Conservation (phyloP, 2,888 invertebrate species). For the Agapostemon virescens region DNA sequence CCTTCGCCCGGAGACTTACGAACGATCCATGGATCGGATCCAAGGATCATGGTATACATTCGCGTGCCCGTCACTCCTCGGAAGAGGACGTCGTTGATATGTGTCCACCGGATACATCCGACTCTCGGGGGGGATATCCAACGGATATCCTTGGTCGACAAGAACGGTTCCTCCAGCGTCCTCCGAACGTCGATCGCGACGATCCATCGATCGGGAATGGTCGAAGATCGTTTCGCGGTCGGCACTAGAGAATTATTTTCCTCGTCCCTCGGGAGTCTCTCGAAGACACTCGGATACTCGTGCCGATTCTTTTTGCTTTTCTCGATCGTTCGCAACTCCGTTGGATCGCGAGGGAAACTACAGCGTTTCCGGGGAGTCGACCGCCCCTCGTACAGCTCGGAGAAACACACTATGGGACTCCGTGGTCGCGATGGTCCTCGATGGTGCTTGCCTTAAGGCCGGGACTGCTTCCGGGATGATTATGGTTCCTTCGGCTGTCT, state of each 20-base stretch:
- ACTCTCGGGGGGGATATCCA: background rate
- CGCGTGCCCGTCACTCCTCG: background rate
- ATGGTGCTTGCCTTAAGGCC: background rate
- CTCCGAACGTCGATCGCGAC: background rate
- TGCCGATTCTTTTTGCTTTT: too few species aligned
- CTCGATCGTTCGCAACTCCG: too few species aligned
- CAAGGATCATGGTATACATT: conserved; percentile 8
- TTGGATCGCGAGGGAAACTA: too few species aligned
- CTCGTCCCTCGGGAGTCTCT: background rate
- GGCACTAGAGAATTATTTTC: background rate
- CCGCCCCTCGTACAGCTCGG: conserved; percentile 77
- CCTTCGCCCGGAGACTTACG: background rate
- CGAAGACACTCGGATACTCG: background rate
- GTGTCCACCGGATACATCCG: conserved; percentile 26
- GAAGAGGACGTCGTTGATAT: conserved; percentile 22
- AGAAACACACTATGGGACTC: background rate
- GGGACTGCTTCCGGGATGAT: background rate
- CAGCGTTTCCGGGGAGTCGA: background rate
- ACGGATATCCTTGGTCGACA: background rate
- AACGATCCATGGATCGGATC: conserved; percentile 3
- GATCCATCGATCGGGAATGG: background rate
- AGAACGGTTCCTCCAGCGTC: background rate
- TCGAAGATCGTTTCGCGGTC: background rate
- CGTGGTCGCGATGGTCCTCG: background rate
- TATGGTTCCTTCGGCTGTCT: background rate